A percentile compares a stretch with the other conserved stretches of the same genome.
These are phyloP conservation scores for Sorex fumeus DNA, from an alignment of 2,113 vertebrate species.

Conservation along the genomic window DNA sequence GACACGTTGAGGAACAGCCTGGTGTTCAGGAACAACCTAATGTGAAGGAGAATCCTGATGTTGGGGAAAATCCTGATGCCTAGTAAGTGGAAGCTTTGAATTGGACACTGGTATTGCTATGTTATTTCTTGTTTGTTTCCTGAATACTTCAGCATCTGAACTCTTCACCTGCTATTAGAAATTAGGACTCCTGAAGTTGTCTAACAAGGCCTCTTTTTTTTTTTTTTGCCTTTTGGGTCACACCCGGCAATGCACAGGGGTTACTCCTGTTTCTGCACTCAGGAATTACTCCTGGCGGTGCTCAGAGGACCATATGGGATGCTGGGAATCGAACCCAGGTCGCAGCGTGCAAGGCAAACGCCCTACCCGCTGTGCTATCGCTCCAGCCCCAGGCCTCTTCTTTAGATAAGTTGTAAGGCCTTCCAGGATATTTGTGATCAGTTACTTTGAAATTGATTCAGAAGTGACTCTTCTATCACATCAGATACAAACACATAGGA, in stretches of 20 bases:
- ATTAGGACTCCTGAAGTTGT: conserved; percentile 1
- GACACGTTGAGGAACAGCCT: conserved; percentile 87
- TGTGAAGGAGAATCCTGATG: too few relatives aligned
- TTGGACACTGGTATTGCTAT: not conserved
- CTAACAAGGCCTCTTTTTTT: not conserved
- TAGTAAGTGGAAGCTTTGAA: conserved; percentile 89
- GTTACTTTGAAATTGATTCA: conserved; percentile 41
- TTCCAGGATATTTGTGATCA: not conserved
- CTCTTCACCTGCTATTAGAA: conserved; percentile 51
- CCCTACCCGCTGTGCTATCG: too few relatives aligned
- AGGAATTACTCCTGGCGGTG: too few relatives aligned
- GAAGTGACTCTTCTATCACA: not conserved
- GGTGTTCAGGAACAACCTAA: too few relatives aligned
- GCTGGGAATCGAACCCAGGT: too few relatives aligned
- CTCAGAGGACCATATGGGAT: too few relatives aligned
- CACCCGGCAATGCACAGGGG: too few relatives aligned
- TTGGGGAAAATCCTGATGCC: conserved; percentile 91
- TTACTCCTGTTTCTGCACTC: too few relatives aligned
- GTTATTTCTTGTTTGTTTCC: not conserved
- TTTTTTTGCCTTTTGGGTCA: too few relatives aligned
- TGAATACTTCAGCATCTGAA: not conserved
- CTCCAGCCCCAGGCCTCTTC: not conserved
- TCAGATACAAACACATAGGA: not conserved
- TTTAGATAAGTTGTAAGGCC: not conserved
- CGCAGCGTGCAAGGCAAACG: too few relatives aligned